Base-by-base conservation (phyloP, 2,113 vertebrate species). In the Brachypodius melanocephalos region DNA sequence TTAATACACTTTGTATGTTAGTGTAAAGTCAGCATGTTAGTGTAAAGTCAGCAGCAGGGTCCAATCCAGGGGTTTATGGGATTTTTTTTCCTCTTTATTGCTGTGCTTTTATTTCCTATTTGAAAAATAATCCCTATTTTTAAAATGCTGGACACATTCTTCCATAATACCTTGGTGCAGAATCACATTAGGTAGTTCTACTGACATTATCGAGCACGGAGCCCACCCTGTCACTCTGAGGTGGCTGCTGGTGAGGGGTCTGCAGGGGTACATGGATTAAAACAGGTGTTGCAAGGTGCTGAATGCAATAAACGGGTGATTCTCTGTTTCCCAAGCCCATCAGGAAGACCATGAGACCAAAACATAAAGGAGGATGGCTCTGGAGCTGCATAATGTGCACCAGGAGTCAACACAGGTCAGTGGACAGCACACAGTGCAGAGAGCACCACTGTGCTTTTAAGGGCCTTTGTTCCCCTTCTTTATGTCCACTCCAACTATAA, bases 1-100 rank as follows among this genome's bases (percentile, higher is more conserved):
- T 97, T 96, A 98, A 95, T 87, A 81, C 42, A 90, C 8, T 72
- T 82, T 88, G 45, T 78, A 73, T 93, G 42, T 88, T 58, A 75
- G 66, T 75, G 49, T 85, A 76, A 93, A 96, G 89, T 95, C 91
- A 96, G 54, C 55, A 87, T n/a, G 40, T 40, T 54, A 74, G 22
- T 24, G n/a, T 74, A 73, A 96, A 92, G 58, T 80, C 71, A 95
- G 88, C 26, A 86, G 59, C 61, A 79, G 76, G 29, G 67, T 83
- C 81, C 88, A 74, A 14, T 36, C 26, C 38, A 96, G n/a, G 66
- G 22, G 0, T 88, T 96, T 83, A 55, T 8, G 24, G 31, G 81
- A 69, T 93, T 91, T 96, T 42, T n/a, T 49, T 5, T 6, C 29
- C 51, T 65, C 26, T 85, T 75, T 72, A 54, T 52, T 83, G 24